Base-by-base conservation (phyloP, 1,140 invertebrate genomes). In the Zaprionus nigranus region DNA sequence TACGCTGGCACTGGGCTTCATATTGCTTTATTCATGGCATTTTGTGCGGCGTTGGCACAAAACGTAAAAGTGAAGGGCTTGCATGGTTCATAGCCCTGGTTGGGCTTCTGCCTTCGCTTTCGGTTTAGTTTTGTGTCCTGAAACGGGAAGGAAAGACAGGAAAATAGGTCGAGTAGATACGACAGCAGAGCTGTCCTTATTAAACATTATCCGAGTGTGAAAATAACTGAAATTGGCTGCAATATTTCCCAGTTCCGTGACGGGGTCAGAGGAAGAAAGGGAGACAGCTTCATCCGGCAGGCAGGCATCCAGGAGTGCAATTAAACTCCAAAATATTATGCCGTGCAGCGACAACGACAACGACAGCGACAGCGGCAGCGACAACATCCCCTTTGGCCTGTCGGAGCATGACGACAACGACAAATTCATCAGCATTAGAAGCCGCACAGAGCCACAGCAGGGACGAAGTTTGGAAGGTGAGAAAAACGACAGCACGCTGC, bases 11-110 rank as follows among this genome's bases (percentile, higher is more conserved):
- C 22, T 26, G 9, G 24, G n/a, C 38, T 71, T 62, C 57, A 34
- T 65, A 30, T 68, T 65, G 49, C 66, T 51, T 67, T 77, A 81
- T 82, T 82, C 80, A 82, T 79, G 61, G 72, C 64, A 51, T 59
- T 59, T 82, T 75, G 43, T 78, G 80, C 75, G 38, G 54, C n/a
- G 58, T 64, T 22, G 40, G 49, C 81, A 76, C 9, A 75, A 78
- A 62, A 51, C 24, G 36, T 15, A n/a, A 22, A 20, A n/a, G 22
- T 26, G 46, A 22, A 51, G 46, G 46, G 46, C 46, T 24, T 51
- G 46, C 20, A 51, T 3, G 46, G 46, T 51, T 51, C 46, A 51
- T 24, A 22, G 46, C 46, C 20, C 46, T 5, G 17, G 17, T 13
- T 22, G 46, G 46, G 46, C 46, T 51, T 3, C 20, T 51, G 46